A percentile compares a stretch with the other conserved stretches of the same genome.
These are phyloP conservation scores for Aix galericulata DNA, from an alignment of 2,113 vertebrate species.

Conservation along the genomic window DNA sequence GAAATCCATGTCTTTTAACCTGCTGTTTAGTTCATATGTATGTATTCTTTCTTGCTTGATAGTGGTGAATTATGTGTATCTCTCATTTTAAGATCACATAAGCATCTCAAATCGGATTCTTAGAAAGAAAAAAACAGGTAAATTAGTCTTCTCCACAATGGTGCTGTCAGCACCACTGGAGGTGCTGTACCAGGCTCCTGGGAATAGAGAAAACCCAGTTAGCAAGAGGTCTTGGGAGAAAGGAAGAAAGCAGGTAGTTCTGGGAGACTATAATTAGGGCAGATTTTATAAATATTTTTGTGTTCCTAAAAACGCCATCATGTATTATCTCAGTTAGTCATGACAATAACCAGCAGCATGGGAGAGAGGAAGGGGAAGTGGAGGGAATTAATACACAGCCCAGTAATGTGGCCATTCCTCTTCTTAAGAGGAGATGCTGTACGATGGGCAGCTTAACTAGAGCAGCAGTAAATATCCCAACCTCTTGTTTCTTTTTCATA, in stretches of 20 bases:
- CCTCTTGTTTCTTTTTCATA: neutral
- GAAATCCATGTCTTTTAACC: neutral
- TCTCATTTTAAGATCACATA: constrained; percentile 18
- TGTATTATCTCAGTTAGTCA: constrained; percentile 26
- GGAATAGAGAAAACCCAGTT: neutral
- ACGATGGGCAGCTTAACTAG: neutral
- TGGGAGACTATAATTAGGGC: constrained; percentile 8
- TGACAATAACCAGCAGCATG: constrained; percentile 57
- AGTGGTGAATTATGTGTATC: neutral
- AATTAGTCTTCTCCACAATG: neutral
- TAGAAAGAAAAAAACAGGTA: neutral
- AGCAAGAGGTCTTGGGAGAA: constrained; percentile 4
- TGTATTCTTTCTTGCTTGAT: neutral
- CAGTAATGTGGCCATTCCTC: constrained; percentile 1
- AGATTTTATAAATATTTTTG: constrained; percentile 54
- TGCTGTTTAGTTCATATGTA: neutral
- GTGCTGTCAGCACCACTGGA: neutral
- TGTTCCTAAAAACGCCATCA: constrained; percentile 50
- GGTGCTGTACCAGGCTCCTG: neutral
- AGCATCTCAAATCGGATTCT: neutral
- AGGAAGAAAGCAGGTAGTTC: neutral
- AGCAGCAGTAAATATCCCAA: neutral
- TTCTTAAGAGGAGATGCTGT: neutral
- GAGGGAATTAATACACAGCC: constrained; percentile 6
- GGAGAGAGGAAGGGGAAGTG: constrained; percentile 52